Percentiles rank a stretch among this genome's conserved stretches.
Evolutionary conservation across 2,113 vertebrate genomes (phyloP).

Genomic region (Gobiocypris rarus): DNA sequence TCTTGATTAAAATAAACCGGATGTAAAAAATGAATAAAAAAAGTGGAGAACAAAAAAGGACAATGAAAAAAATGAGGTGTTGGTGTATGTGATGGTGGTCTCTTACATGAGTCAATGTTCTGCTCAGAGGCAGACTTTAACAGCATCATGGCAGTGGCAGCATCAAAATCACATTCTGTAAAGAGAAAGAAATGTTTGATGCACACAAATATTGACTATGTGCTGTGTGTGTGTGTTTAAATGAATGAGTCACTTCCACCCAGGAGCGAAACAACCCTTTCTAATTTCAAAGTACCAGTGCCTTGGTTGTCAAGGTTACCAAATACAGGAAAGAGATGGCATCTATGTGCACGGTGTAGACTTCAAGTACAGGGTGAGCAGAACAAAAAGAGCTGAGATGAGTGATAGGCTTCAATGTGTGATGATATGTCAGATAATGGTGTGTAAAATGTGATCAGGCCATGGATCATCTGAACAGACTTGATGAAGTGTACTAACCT

Average conservation of each 20-base stretch:
- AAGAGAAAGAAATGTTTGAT: slow-evolving; percentile 81
- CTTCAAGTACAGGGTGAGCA: slow-evolving; percentile 45
- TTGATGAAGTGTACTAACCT: slow-evolving; percentile 80
- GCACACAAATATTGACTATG: slow-evolving; percentile 69
- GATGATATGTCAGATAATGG: slow-evolving; percentile 53
- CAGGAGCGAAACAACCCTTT: slow-evolving; percentile 45
- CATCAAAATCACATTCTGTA: slow-evolving; percentile 89
- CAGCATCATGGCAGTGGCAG: slow-evolving; percentile 99
- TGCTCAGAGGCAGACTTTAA: slow-evolving; percentile 98
- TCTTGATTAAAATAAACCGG: neutral
- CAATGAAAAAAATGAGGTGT: slow-evolving; percentile 31
- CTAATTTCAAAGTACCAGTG: slow-evolving; percentile 71
- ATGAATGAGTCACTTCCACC: slow-evolving; percentile 60
- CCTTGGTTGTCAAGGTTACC: slow-evolving; percentile 80
- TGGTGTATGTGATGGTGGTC: slow-evolving; percentile 59
- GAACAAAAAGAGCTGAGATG: slow-evolving; percentile 51
- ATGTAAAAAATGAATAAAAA: slow-evolving; percentile 29
- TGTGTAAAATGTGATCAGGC: slow-evolving; percentile 49
- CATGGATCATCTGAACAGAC: slow-evolving; percentile 40
- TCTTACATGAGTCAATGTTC: slow-evolving; percentile 95
- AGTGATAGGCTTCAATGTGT: slow-evolving; percentile 51
- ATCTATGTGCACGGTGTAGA: slow-evolving; percentile 38
- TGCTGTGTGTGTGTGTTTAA: slow-evolving; percentile 29
- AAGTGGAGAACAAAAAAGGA: slow-evolving; percentile 3
- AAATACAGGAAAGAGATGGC: slow-evolving; percentile 68